phyloP scores from a whole-genome alignment of 2,797 vertebrate genomes.

The Knipowitschia caucasica region DNA sequence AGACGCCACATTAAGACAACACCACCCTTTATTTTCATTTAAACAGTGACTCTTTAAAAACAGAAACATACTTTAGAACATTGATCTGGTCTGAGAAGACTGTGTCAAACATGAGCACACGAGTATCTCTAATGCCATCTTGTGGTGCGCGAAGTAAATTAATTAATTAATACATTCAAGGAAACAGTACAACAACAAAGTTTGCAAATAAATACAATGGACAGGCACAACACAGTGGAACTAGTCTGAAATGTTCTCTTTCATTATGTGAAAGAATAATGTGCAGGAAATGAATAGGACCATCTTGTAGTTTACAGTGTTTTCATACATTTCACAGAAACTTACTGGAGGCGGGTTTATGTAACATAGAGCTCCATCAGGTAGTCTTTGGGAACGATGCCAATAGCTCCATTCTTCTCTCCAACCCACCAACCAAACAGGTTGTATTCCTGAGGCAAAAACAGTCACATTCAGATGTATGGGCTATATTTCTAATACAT shows the following conservation, averaged over 20 bases:
- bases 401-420: slow-evolving; percentile 91
- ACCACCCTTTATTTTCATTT: not conserved
- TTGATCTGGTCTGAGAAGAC: not conserved
- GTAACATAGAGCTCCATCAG: slow-evolving; percentile 92
- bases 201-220: slow-evolving; percentile 16
- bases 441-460: slow-evolving; percentile 87
- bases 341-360: slow-evolving; percentile 65
- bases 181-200: slow-evolving; percentile 4
- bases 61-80: not conserved
- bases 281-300: not conserved
- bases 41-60: slow-evolving; percentile 1
- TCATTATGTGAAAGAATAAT: not conserved
- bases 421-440: slow-evolving; percentile 98
- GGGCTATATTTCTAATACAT: too few relatives aligned
- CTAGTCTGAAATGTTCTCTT: not conserved
- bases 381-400: slow-evolving; percentile 96
- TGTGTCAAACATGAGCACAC: slow-evolving; percentile 33
- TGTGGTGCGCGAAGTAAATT: slow-evolving; percentile 42
- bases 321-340: not conserved
- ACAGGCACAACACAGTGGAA: not conserved
- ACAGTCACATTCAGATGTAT: slow-evolving; percentile 8
- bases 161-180: not conserved
- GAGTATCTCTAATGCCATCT: slow-evolving; percentile 59
- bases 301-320: not conserved
- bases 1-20: slow-evolving; percentile 1